Evolutionary conservation across 2,113 vertebrate species (phyloP), one percentile per base, ranked within the genome.

Genomic region (Scophthalmus maximus): DNA sequence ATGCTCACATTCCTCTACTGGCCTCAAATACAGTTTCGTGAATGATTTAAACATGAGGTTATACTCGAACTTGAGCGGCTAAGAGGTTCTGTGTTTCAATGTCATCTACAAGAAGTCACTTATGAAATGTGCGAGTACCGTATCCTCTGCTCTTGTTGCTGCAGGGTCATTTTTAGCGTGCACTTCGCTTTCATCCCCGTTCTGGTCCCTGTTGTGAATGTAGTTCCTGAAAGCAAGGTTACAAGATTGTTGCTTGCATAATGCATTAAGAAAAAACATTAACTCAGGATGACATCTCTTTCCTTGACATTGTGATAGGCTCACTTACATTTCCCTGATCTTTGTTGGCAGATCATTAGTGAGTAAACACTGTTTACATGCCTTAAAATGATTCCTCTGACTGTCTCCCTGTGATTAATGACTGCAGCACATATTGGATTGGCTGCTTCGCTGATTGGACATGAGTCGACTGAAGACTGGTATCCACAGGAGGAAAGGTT

Each of bases 341-440:
- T 68, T 2, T 38, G 38, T 32, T 40, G 42, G 46, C 52, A 44
- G 10, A 20, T 30, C n/a, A 68, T 46, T 67, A 74, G 26, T 8
- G 51, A 26, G 40, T 58, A 65, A 72, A 76, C 38, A 18, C 14
- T 0, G 44, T 22, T 42, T 34, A 6, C 32, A 34, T 5, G 32
- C 5, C 5, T 6, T 9, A 34, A 34, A 34, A 5, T n/a, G 12
- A 27, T 2, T 10, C 50, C n/a, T 30, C 22, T 10, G 36, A 57
- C 11, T 18, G 53, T 62, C 59, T 52, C 10, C 1, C 6, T 52
- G 59, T 68, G 70, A 83, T 79, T 62, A 78, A 73, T 76, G 61
- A 66, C 73, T 76, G 78, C 76, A 78, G 80, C 42, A 76, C 40
- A 53, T 29, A 4, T 12, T n/a, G n/a, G n/a, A 59, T 49, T 53